Evolutionary conservation across 2,888 invertebrate genomes (phyloP).

Genomic region (Cantharis rufa): DNA sequence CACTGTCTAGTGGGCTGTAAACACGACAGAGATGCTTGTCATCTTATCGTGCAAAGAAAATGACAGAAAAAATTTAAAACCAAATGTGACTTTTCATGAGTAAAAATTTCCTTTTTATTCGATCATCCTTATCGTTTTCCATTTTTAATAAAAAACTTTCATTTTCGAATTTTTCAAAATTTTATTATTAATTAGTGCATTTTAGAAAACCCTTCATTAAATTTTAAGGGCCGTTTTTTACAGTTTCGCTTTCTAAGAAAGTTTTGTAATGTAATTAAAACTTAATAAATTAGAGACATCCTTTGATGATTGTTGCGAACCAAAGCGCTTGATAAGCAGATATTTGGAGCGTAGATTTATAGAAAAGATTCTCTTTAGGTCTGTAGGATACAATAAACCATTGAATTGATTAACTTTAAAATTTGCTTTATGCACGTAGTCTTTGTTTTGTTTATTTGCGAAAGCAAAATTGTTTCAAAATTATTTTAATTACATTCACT

Average conservation of each 20-base stretch:
- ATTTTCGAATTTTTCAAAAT: not conserved
- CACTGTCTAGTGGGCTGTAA: slow-evolving; percentile 27
- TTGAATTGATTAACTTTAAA: not conserved
- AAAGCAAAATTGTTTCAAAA: not conserved
- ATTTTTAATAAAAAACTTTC: not conserved
- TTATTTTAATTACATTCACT: not conserved
- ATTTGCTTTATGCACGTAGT: not conserved
- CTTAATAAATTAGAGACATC: slow-evolving; percentile 10
- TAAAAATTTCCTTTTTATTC: not conserved
- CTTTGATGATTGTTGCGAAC: slow-evolving; percentile 9
- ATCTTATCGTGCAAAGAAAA: slow-evolving; percentile 22
- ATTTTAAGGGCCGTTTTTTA: not conserved
- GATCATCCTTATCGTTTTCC: not conserved
- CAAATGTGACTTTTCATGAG: slow-evolving; percentile 8
- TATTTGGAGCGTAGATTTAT: not conserved
- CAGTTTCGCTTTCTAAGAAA: not conserved
- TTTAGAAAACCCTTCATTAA: not conserved
- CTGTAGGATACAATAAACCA: not conserved
- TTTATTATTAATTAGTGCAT: not conserved
- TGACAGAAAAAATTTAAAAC: slow-evolving; percentile 17
- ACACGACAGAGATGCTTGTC: slow-evolving; percentile 26
- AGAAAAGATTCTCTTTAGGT: not conserved
- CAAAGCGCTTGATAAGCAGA: not conserved
- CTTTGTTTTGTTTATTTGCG: not conserved
- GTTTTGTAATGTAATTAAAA: slow-evolving; percentile 6